Evolutionary conservation across 2,113 vertebrate species (phyloP).

Genomic region (Smithornis capensis): DNA sequence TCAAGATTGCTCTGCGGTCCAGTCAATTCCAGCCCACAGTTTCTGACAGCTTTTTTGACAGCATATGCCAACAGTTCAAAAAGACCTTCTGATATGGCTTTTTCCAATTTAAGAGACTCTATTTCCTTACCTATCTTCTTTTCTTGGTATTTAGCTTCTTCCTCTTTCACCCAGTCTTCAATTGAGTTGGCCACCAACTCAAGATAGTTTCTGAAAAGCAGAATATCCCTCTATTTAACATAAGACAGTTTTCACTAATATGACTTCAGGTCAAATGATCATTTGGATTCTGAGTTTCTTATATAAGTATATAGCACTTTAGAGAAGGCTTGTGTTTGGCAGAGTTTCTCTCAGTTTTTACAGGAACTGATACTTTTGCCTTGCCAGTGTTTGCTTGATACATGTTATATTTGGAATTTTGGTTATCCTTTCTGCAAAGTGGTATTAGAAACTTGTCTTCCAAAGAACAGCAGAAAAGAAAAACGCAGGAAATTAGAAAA

Average conservation of each 20-base stretch:
- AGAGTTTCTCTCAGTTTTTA: neutral
- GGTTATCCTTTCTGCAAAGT: neutral
- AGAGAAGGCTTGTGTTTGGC: neutral
- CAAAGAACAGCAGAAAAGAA: neutral
- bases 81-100: neutral
- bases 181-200: conserved; percentile 82
- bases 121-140: conserved; percentile 61
- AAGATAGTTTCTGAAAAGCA: conserved; percentile 80
- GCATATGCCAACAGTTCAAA: neutral
- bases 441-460: neutral
- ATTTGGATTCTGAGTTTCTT: neutral
- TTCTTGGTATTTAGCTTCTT: conserved; percentile 79
- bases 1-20: neutral
- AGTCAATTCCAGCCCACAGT: neutral
- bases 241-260: neutral
- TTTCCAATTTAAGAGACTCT: neutral
- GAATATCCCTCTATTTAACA: neutral
- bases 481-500: neutral
- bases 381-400: neutral
- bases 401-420: neutral
- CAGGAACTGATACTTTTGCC: neutral
- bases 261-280: neutral
- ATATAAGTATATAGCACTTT: neutral
- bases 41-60: neutral
- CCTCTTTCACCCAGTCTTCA: conserved; percentile 80